Evolutionary conservation across 2,888 invertebrate genomes (phyloP), one percentile per base, ranked within the genome.

Genomic region (Trimorus sp.): DNA sequence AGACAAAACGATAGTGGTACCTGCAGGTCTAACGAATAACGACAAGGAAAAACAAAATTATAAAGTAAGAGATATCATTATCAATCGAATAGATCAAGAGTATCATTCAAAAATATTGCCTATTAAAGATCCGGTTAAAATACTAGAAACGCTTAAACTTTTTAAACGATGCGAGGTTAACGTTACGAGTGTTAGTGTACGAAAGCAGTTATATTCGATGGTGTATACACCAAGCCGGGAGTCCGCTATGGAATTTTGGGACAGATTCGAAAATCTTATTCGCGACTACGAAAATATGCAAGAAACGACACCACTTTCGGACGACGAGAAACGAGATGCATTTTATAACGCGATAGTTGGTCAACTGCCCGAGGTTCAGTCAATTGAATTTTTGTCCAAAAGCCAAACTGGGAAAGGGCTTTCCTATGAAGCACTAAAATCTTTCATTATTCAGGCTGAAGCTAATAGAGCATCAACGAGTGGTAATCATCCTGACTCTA

Each of bases 401-500:
- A 59, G 36, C 40, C 40, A 59, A 42, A 59, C 58, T 1, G 40
- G 40, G 40, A 12, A 42, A 59, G 58, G 58, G 1, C 40, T 59
- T 8, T 15, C 15, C 8, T 59, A 59, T 15, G 15, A 59, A 5
- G 12, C 14, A 3, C 9, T 59, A 15, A 59, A 59, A 59, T 15
- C 40, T 7, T 42, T 59, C 40, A 59, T 59, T 40, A 42, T 59
- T 15, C 58, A 59, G 58, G 58, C 58, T 1, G 58, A 59, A 59
- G 58, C 40, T 12, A 48, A 48, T 12, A 12, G 48, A 48, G 12
- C 9, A 14, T 48, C 48, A 48, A 48, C 48, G 48, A 48, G 1
- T 7, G n/a, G 48, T 48, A 14, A 12, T 12, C 48, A 54, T 36
- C 36, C 54, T 15, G 36, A n/a, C 7, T 48, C 48, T 9, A 58